These are phyloP conservation scores for Miichthys miiuy DNA, from an alignment of 2,797 vertebrate genomes.

Conservation along the genomic window DNA sequence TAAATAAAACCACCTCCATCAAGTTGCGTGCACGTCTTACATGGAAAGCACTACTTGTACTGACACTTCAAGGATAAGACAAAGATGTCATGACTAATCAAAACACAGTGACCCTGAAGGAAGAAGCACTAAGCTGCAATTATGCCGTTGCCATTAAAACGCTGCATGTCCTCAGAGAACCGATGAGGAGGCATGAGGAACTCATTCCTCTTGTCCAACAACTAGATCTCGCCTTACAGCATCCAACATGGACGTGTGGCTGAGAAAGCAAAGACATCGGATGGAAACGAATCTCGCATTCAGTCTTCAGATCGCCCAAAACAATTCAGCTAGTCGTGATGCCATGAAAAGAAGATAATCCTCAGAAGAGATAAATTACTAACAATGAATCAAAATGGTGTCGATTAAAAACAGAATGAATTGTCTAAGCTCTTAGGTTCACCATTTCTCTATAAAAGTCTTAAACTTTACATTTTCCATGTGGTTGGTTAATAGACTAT, in stretches of 20 bases:
- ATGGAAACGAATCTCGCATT: no score
- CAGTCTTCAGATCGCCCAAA: neutral
- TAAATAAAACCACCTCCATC: conserved; percentile 50
- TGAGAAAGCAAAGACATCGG: neutral
- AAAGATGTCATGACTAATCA: conserved; percentile 50
- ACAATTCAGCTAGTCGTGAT: neutral
- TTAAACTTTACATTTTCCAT: neutral
- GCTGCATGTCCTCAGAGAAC: conserved; percentile 35
- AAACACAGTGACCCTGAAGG: conserved; percentile 41
- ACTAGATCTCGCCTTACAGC: neutral
- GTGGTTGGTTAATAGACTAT: neutral
- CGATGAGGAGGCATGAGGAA: neutral
- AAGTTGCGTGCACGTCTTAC: conserved; percentile 13
- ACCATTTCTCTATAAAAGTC: neutral
- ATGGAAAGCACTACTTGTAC: neutral
- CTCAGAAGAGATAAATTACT: neutral
- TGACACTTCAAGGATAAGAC: conserved; percentile 55
- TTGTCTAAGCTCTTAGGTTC: neutral
- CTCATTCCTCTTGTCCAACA: neutral
- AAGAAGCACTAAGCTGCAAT: conserved; percentile 12
- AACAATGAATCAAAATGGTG: neutral
- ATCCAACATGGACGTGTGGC: neutral
- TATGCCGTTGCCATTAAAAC: conserved; percentile 7
- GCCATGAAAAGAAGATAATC: no score
- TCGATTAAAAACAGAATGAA: neutral